Evolutionary conservation across 2,888 invertebrate genomes (phyloP), one percentile per base, ranked within the genome.

Genomic region (Sarcophaga subvicina): DNA sequence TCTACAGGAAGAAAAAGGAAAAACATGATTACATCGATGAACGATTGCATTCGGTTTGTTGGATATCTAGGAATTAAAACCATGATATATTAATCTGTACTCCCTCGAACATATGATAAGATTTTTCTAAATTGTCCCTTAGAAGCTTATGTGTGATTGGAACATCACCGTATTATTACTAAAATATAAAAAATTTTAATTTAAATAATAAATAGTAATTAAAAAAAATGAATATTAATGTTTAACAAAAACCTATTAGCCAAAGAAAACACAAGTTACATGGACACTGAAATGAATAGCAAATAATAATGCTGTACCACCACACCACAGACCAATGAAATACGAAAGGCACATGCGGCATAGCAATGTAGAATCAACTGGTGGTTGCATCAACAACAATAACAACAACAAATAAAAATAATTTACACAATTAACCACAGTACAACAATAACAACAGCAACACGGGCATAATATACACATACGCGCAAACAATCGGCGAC

Each of bases 371-470:
- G 78, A 84, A 84, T 87, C 87, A 87, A 87, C 87, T 75, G 76
- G 87, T 87, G 87, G 87, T 87, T 84, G 84, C 71, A 84, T 75
- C 66, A 78, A 70, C 17, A 60, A 37, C 11, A 10, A 70, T 22
- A 22, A 70, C 20, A 54, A 20, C 37, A 62, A 47, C 12, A 47
- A 47, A 54, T 76, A 22, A 67, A 85, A 63, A 79, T 70, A 60
- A 77, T 72, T 76, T 59, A 54, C 25, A 63, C 54, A 47, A 11
- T 64, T 72, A 80, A 72, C 59, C 62, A 73, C 73, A 67, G 69
- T 64, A 63, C 37, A 37, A 10, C 37, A 37, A 37, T 10, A 37
- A 37, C 37, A 37, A 37, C 37, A 37, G 37, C 37, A 37, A 37
- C 59, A 70, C 22, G 17, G 62, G 66, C 59, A 63, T 22, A 12